Evolutionary conservation across 1,140 invertebrate genomes (phyloP), one percentile per base, ranked within the genome.

Genomic region (Drosophila willistoni): DNA sequence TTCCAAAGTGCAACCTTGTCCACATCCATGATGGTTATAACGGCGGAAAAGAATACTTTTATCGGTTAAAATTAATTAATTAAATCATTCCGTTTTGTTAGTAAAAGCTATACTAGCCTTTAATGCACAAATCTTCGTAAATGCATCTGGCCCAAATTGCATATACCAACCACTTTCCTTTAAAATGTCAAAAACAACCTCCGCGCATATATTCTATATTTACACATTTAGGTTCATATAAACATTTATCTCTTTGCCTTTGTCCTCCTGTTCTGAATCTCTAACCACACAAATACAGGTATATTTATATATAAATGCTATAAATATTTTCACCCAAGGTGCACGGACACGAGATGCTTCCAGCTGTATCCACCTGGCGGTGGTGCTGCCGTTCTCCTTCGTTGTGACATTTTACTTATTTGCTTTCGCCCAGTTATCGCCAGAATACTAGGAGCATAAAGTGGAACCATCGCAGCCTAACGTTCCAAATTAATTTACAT

Each of bases 401-500:
- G 14, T 19, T 47, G 44, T 19, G 44, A 19, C 44, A 47, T 2
- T 47, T 47, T 47, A 17, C 44, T 19, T 14, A n/a, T 25, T 29
- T 17, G n/a, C 55, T 22, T 25, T 36, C 14, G 66, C 29, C 36
- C 62, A 69, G 61, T 47, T 47, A 47, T 19, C 9, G 22, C 22
- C 36, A 44, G 62, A 17, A 59, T 4, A n/a, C 36, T 39, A 17
- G 25, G 34, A 2, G 9, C 19, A 19, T 2, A 34, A 17, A 6
- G 10, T 10, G 36, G 9, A 1, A 0, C 34, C 9, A 36, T 36
- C 34, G n/a, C 29, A 22, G 56, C 6, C 7, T 17, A 36, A 13
- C 33, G 56, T 65, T 47, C 66, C 73, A 81, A 66, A 84, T 81
- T 81, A 81, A 81, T 81, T 84, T 81, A 84, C 77, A 85, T 69